Percentiles rank a stretch among this genome's conserved stretches.
Evolutionary conservation across 2,888 invertebrate species (phyloP).

Genomic region (Agrotis segetum): DNA sequence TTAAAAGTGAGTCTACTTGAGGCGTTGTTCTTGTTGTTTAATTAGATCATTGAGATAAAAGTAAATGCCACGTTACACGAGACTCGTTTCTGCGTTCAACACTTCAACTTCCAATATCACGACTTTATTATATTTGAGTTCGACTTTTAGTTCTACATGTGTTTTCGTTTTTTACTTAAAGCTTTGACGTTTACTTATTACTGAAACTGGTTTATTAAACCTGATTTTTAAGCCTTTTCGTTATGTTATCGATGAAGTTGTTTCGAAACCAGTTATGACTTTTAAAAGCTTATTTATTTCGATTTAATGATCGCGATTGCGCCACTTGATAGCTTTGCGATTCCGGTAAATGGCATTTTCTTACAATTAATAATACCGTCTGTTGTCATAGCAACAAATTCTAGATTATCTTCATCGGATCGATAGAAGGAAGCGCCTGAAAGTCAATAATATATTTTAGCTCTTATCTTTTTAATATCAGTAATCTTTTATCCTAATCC

Average conservation of each 20-base stretch:
- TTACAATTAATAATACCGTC: conserved; percentile 16
- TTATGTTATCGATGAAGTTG: conserved; percentile 39
- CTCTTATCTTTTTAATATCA: conserved; percentile 8
- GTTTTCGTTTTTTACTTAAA: conserved; percentile 35
- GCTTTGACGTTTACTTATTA: conserved; percentile 21
- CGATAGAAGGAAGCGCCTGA: conserved; percentile 7
- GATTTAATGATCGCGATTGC: conserved; percentile 31
- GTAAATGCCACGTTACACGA: conserved; percentile 81
- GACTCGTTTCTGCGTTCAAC: conserved; percentile 75
- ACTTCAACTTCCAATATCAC: conserved; percentile 75
- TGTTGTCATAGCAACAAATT: conserved; percentile 19
- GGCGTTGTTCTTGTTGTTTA: conserved; percentile 80
- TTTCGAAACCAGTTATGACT: conserved; percentile 49
- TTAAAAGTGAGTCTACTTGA: conserved; percentile 74
- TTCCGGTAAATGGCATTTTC: conserved; percentile 19
- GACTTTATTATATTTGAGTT: conserved; percentile 69
- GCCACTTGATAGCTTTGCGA: conserved; percentile 24
- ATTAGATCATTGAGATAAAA: conserved; percentile 83
- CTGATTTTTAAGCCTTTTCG: conserved; percentile 23
- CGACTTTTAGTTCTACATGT: conserved; percentile 10
- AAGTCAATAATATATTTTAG: conserved; percentile 10
- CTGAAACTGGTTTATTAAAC: conserved; percentile 30
- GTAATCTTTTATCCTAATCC: conserved; percentile 23
- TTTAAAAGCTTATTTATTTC: conserved; percentile 35
- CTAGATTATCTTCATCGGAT: conserved; percentile 17